Percentiles rank a stretch among this genome's conserved stretches.
These are phyloP conservation scores for Hydrocynus forskahlii DNA, from an alignment of 2,797 vertebrate species.

Conservation along the genomic window DNA sequence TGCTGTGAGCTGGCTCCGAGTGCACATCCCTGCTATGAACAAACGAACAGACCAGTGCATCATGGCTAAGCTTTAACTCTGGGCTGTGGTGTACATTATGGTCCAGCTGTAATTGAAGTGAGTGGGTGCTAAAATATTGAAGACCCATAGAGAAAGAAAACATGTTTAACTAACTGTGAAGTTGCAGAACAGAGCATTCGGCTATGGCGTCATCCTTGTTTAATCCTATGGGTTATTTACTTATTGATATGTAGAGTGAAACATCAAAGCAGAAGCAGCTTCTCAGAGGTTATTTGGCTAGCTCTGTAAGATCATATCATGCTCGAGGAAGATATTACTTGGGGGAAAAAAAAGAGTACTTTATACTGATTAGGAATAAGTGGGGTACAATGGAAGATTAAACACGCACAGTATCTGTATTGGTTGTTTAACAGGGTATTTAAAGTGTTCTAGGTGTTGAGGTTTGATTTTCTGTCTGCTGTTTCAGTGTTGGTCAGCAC, in stretches of 20 bases:
- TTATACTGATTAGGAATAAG: neutral
- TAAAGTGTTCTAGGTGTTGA: neutral
- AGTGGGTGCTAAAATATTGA: conserved; percentile 68
- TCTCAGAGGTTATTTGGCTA: conserved; percentile 45
- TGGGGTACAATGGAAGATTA: conserved; percentile 46
- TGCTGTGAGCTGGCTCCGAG: conserved; percentile 8
- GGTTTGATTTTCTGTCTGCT: neutral
- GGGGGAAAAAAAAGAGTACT: conserved; percentile 53
- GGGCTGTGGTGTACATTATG: conserved; percentile 27
- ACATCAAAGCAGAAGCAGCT: conserved; percentile 54
- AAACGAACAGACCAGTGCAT: conserved; percentile 14
- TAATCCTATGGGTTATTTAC: conserved; percentile 66
- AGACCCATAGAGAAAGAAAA: conserved; percentile 42
- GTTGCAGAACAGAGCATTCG: conserved; percentile 24
- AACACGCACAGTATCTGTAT: conserved; percentile 38
- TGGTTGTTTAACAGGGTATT: neutral
- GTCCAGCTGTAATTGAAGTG: conserved; percentile 17
- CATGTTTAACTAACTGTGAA: conserved; percentile 40
- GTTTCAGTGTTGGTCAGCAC: neutral
- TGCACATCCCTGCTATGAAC: conserved; percentile 32
- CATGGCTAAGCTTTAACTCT: conserved; percentile 5
- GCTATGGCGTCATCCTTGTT: conserved; percentile 13
- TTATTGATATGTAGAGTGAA: conserved; percentile 66
- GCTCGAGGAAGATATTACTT: conserved; percentile 51
- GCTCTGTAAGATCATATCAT: conserved; percentile 11